Conservation (phyloP, 2,797 vertebrate species). For the Aselliscus stoliczkanus region DNA sequence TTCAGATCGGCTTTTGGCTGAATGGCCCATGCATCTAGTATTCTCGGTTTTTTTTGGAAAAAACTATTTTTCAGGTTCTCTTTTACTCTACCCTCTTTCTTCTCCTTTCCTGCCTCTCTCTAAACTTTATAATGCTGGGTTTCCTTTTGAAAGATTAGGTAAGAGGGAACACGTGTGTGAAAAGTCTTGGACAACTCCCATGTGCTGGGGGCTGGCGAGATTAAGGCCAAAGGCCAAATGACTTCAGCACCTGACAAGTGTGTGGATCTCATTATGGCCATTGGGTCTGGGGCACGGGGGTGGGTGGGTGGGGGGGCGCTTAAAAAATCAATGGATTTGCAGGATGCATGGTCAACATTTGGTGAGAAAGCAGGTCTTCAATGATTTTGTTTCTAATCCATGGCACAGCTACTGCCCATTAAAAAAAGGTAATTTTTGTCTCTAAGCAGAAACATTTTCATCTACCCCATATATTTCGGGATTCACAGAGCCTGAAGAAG, state of each 20-base stretch:
- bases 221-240: constrained; percentile 64
- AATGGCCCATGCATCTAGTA: constrained; percentile 53
- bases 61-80: constrained; percentile 63
- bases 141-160: constrained; percentile 69
- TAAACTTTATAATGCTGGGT: constrained; percentile 55
- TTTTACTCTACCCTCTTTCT: constrained; percentile 37
- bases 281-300: neutral
- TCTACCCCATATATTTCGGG: neutral
- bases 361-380: constrained; percentile 26
- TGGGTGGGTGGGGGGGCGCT: neutral
- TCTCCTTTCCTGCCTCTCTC: neutral
- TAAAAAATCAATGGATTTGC: neutral
- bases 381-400: constrained; percentile 4
- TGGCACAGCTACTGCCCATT: neutral
- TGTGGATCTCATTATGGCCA: constrained; percentile 71
- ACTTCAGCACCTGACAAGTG: constrained; percentile 66
- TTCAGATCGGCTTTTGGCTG: constrained; percentile 16
- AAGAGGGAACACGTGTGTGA: constrained; percentile 72
- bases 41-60: constrained; percentile 58
- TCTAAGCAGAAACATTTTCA: neutral
- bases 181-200: constrained; percentile 37
- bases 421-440: neutral
- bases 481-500: neutral
- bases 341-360: neutral
- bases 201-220: constrained; percentile 32